Evolutionary conservation across 2,113 vertebrate species (phyloP).

Genomic region (Burhinus bistriatus): DNA sequence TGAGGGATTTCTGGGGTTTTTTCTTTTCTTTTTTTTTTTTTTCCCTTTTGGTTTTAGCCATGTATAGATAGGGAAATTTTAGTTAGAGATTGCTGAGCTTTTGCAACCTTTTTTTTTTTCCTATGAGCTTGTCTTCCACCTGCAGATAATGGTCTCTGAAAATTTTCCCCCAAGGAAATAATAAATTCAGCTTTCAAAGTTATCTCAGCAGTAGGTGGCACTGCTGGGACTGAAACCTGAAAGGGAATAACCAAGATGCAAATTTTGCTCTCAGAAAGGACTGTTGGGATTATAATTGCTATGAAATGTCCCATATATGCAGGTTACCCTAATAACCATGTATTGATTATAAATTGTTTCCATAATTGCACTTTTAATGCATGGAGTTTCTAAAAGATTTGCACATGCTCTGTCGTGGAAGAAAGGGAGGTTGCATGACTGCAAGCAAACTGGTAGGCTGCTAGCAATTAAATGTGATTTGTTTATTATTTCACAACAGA

Average conservation of each 20-base stretch:
- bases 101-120: neutral
- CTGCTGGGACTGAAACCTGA: slow-evolving; percentile 58
- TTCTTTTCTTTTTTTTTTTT: neutral
- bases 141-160: neutral
- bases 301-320: neutral
- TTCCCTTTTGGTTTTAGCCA: neutral
- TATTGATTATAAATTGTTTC: slow-evolving; percentile 31
- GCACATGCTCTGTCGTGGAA: neutral
- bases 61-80: neutral
- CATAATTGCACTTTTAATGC: slow-evolving; percentile 12
- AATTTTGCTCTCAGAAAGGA: neutral
- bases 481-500: neutral
- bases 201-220: slow-evolving; percentile 56
- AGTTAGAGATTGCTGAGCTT: neutral
- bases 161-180: neutral
- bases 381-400: neutral
- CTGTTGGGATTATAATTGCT: neutral
- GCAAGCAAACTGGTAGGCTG: neutral
- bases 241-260: neutral
- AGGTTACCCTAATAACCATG: neutral
- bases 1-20: neutral
- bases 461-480: neutral
- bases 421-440: neutral
- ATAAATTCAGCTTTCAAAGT: neutral
- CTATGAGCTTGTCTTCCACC: neutral